These are phyloP conservation scores for Cephus cinctus DNA, from an alignment of 1,140 invertebrate genomes.

Conservation along the genomic window DNA sequence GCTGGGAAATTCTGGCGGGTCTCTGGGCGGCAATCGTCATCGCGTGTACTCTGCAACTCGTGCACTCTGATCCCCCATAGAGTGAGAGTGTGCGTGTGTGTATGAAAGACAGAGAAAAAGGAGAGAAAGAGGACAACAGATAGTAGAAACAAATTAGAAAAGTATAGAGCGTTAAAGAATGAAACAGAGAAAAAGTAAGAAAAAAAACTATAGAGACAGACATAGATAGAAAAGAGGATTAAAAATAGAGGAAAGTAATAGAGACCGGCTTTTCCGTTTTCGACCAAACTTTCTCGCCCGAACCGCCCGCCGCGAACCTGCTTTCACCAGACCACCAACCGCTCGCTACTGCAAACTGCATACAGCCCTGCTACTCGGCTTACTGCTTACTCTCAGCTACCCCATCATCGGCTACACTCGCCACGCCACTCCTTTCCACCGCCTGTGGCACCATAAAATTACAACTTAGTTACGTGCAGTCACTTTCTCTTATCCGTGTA, in stretches of 20 bases:
- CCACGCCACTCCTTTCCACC: conserved; percentile 53
- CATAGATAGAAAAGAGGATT: too few species aligned
- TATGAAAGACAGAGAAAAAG: too few species aligned
- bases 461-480: conserved; percentile 49
- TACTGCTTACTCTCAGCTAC: conserved; percentile 55
- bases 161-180: too few species aligned
- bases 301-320: neutral
- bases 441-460: conserved; percentile 59
- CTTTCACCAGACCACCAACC: conserved; percentile 43
- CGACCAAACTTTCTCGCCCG: conserved; percentile 8
- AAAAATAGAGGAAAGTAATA: too few species aligned
- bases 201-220: too few species aligned
- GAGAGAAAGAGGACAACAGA: too few species aligned
- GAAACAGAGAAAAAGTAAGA: too few species aligned
- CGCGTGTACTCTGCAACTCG: neutral
- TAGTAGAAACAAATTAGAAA: too few species aligned
- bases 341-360: conserved; percentile 52
- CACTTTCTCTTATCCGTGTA: conserved; percentile 35
- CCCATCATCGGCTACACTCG: conserved; percentile 54
- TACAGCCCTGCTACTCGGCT: conserved; percentile 51
- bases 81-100: too few species aligned
- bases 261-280: too few species aligned
- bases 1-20: conserved; percentile 6
- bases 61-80: neutral
- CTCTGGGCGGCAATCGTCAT: neutral